Evolutionary conservation across 2,888 invertebrate species (phyloP), one percentile per base, ranked within the genome.

Genomic region (Cephus sareptanus): DNA sequence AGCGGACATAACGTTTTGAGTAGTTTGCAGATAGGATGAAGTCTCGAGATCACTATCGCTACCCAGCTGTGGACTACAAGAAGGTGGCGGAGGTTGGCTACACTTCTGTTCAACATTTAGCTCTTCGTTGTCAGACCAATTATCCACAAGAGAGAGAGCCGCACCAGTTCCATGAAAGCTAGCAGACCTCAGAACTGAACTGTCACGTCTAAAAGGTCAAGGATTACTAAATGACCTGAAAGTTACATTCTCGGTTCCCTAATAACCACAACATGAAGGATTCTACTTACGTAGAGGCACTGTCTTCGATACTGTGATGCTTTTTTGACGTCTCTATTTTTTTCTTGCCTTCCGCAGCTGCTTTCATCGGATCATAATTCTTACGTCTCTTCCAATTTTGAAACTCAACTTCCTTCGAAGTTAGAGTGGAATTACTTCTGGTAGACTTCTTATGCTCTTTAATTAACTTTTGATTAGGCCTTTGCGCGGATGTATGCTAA

Each of bases 311-410:
- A 75, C 87, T 89, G 69, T 86, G 87, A 82, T 89, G 86, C 77
- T 89, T 89, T 71, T 87, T 88, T 3, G 89, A 87, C 31, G 85
- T 86, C 75, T 92, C 91, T 40, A 86, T 76, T 88, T 94, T 95
- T 87, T 94, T 94, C 87, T 94, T 95, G 34, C 96, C 98, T 90
- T 98, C 97, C 33, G 97, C 97, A 0, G 98, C 98, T 0, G 98
- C 97, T 91, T 96, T 97, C 94, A 97, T 95, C 37, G 98, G 98
- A 92, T 99, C 98, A 92, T 99, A 99, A 85, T 97, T 97, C 87
- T 98, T 98, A 81, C 99, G 93, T 79, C 98, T 94, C 90, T 98
- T 97, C 98, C 98, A 99, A 92, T 98, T 98, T 91, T 97, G 97
- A 93, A 97, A 95, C 89, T 97, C 96, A 12, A 95, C 95, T 91